phyloP scores from a whole-genome alignment of 2,797 vertebrate species.

The Peromyscus eremicus region DNA sequence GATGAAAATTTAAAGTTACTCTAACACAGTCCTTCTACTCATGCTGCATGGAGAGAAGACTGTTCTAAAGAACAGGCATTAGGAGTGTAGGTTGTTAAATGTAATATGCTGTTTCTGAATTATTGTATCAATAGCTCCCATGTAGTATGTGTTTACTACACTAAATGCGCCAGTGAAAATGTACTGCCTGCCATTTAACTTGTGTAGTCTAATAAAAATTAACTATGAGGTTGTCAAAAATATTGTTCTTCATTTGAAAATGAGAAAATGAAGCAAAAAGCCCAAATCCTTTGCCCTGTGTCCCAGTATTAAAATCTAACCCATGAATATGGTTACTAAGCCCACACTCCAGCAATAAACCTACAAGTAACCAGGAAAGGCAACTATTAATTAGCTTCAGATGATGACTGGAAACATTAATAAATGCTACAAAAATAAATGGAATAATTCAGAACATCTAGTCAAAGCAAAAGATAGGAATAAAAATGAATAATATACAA shows the following conservation, averaged over 20 bases:
- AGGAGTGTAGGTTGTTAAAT: background rate
- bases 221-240: background rate
- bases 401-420: background rate
- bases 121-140: background rate
- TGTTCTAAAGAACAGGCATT: background rate
- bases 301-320: background rate
- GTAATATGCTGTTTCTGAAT: background rate
- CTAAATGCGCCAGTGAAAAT: background rate
- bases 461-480: background rate
- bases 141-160: background rate
- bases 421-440: background rate
- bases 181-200: background rate
- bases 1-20: background rate
- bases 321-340: background rate
- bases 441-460: background rate
- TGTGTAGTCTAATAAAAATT: background rate
- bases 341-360: background rate
- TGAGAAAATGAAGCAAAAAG: background rate
- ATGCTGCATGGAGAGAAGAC: background rate
- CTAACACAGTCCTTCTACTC: rapidly evolving
- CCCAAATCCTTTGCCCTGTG: background rate
- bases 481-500: background rate
- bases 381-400: background rate
- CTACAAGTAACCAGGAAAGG: background rate
- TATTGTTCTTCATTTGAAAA: background rate